These are phyloP conservation scores for Chaetorhynchus papuensis DNA, from an alignment of 2,113 vertebrate species.

Conservation along the genomic window DNA sequence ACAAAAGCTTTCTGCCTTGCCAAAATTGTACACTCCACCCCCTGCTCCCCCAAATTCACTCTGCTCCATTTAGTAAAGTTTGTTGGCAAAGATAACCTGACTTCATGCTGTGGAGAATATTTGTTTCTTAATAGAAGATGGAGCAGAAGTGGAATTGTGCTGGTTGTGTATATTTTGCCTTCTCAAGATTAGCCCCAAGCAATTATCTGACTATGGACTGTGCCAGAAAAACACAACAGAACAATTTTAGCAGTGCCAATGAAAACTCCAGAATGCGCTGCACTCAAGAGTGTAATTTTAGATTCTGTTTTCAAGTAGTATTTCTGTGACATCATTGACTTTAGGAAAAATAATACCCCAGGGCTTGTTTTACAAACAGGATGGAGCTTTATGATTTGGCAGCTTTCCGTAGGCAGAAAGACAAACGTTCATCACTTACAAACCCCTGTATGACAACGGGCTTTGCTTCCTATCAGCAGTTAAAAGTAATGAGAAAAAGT, in stretches of 20 bases:
- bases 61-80: background rate
- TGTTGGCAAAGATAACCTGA: background rate
- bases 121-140: slow-evolving; percentile 47
- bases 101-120: slow-evolving; percentile 42
- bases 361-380: slow-evolving; percentile 57
- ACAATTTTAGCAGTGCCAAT: slow-evolving; percentile 61
- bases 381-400: slow-evolving; percentile 64
- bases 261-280: slow-evolving; percentile 61
- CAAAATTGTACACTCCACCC: background rate
- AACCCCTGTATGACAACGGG: background rate
- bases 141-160: slow-evolving; percentile 39
- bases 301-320: slow-evolving; percentile 65
- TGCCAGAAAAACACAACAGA: slow-evolving; percentile 62
- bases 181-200: slow-evolving; percentile 55
- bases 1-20: background rate
- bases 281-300: slow-evolving; percentile 65
- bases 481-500: background rate
- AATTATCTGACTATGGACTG: slow-evolving; percentile 55
- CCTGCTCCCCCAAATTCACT: background rate
- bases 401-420: slow-evolving; percentile 36
- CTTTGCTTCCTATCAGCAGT: slow-evolving; percentile 7
- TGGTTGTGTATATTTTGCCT: slow-evolving; percentile 57
- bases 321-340: slow-evolving; percentile 65
- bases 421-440: slow-evolving; percentile 25
- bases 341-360: slow-evolving; percentile 64